Percentiles rank a stretch among this genome's conserved stretches.
These are phyloP conservation scores for Branchinecta sandiegonensis DNA, from an alignment of 2,888 invertebrate genomes.

Conservation along the genomic window DNA sequence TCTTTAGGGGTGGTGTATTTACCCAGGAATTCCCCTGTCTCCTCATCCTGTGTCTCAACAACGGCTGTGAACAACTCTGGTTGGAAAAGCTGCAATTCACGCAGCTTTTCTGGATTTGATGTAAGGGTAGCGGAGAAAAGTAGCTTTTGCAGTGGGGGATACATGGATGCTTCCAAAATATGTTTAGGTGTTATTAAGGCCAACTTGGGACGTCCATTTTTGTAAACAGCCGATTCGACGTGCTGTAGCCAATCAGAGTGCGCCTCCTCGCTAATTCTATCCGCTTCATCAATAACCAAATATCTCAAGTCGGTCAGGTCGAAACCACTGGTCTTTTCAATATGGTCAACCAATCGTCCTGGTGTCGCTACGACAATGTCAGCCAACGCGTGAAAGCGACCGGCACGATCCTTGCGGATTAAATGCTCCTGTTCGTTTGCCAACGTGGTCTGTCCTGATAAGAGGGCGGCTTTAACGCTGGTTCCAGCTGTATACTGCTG, in stretches of 20 bases:
- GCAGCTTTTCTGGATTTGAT: conserved; percentile 88
- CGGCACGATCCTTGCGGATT: conserved; percentile 25
- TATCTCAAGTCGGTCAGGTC: conserved; percentile 54
- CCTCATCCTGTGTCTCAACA: conserved; percentile 29
- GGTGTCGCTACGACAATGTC: conserved; percentile 89
- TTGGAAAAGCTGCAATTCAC: conserved; percentile 72
- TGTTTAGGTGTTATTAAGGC: conserved; percentile 34
- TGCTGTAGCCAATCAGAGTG: conserved; percentile 81
- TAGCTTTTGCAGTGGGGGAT: conserved; percentile 63
- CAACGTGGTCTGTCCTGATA: conserved; percentile 49
- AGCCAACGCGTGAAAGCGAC: conserved; percentile 28
- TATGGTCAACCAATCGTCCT: conserved; percentile 79
- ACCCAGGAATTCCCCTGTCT: conserved; percentile 37
- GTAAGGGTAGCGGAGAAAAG: conserved; percentile 95
- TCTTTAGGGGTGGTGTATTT: conserved; percentile 54
- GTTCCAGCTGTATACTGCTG: conserved; percentile 51
- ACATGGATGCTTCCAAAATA: conserved; percentile 34
- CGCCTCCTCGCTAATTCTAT: conserved; percentile 77
- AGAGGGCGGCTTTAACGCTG: conserved; percentile 50
- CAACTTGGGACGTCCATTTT: background rate
- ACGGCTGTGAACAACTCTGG: conserved; percentile 78
- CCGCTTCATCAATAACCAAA: conserved; percentile 92
- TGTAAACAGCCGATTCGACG: conserved; percentile 43
- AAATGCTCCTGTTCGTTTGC: conserved; percentile 39
- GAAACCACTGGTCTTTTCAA: conserved; percentile 66